A percentile compares a stretch with the other conserved stretches of the same genome.
These are phyloP conservation scores for Tyto alba DNA, from an alignment of 2,113 vertebrate species.

Conservation along the genomic window DNA sequence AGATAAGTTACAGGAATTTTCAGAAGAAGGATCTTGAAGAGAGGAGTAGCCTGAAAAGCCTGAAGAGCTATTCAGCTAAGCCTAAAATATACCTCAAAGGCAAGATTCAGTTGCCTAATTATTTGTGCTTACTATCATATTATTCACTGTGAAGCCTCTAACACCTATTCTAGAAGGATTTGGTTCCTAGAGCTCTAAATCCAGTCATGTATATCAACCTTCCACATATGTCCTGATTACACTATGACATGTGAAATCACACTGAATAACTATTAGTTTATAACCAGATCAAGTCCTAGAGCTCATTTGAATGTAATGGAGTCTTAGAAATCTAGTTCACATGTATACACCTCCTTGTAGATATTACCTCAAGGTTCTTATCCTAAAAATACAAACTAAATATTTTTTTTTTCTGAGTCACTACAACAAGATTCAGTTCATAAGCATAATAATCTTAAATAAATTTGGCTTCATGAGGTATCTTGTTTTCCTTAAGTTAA, in stretches of 20 bases:
- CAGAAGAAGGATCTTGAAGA: background rate
- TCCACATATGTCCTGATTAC: background rate
- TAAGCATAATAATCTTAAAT: background rate
- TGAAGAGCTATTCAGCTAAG: background rate
- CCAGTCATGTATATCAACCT: too few species aligned
- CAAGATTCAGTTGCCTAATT: background rate
- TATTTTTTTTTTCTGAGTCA: background rate
- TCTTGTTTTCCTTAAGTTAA: background rate
- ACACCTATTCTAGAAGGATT: background rate
- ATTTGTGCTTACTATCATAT: background rate
- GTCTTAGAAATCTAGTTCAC: background rate
- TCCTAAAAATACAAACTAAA: background rate
- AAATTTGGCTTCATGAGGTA: background rate
- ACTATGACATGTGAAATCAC: background rate
- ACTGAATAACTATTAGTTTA: background rate
- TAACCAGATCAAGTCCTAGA: background rate
- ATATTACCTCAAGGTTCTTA: background rate
- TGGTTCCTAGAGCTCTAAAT: background rate
- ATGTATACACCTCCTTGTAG: background rate
- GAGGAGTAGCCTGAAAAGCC: background rate
- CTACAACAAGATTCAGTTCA: background rate
- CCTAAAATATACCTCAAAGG: background rate
- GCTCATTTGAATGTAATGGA: background rate
- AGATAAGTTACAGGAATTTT: background rate
- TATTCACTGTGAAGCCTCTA: background rate